Percentiles rank a stretch among this genome's conserved stretches.
phyloP scores from a whole-genome alignment of 2,888 invertebrate genomes.

The Aethes cnicana region DNA sequence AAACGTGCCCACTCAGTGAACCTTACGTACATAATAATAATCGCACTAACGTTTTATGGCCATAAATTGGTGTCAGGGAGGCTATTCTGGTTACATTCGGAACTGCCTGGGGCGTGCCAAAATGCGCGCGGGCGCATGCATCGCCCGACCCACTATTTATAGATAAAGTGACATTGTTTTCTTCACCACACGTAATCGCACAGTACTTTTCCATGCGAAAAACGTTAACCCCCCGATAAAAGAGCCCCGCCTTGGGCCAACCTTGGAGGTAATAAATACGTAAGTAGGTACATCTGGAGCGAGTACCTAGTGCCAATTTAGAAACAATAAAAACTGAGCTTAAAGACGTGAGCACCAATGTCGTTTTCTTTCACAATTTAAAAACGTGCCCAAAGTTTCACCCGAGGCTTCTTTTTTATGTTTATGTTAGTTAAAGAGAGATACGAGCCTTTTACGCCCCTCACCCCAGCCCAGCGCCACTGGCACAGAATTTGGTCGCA shows the following conservation, averaged over 20 bases:
- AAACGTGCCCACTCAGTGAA: not conserved
- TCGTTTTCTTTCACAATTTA: too few species aligned
- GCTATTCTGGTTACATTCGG: constrained; percentile 54
- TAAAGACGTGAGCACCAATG: too few species aligned
- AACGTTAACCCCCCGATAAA: constrained; percentile 71
- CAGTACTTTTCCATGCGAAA: constrained; percentile 76
- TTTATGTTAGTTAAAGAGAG: too few species aligned
- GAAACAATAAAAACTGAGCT: too few species aligned
- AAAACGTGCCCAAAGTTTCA: too few species aligned
- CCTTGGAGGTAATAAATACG: too few species aligned
- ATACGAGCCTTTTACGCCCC: too few species aligned
- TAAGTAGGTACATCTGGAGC: too few species aligned
- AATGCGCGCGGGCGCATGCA: constrained; percentile 44
- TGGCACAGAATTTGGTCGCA: too few species aligned
- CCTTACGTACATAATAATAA: constrained; percentile 6
- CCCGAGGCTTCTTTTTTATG: too few species aligned
- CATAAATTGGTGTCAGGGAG: constrained; percentile 51
- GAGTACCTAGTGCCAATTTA: too few species aligned
- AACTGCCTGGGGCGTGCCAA: constrained; percentile 60
- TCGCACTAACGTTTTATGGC: constrained; percentile 28
- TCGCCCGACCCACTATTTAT: constrained; percentile 62
- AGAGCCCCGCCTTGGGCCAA: constrained; percentile 41
- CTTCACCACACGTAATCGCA: constrained; percentile 57
- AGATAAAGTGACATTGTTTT: constrained; percentile 73
- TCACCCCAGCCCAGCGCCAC: too few species aligned